Base-by-base conservation (phyloP, 2,888 invertebrate genomes). In the Choreutis nemorana region DNA sequence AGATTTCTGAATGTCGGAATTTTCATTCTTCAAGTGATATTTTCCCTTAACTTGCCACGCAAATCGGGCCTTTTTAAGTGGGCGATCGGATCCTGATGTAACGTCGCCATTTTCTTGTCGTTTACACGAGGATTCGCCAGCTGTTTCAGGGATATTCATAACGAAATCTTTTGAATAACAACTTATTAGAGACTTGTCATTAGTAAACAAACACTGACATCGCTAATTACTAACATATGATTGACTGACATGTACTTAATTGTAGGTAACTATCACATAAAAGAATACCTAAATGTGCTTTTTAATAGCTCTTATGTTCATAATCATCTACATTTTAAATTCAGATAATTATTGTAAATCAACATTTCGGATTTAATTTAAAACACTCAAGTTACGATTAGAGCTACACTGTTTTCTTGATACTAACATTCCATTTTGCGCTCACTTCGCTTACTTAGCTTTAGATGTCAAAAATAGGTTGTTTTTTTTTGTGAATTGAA, bases 11-110 rank as follows among this genome's bases (percentile, higher is more conserved):
- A 32, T 34, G 15, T 55, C 58, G 14, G 50, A 39, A 31, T 45
- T 38, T 35, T 70, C 68, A 38, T 78, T 77, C 62, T 79, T 84
- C 39, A 84, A 57, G 52, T 84, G 83, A 53, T 83, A 80, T 73
- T 83, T 79, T 23, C 85, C 85, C 64, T 85, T 85, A 34, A 86
- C 81, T 75, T 86, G 83, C 85, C 85, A 86, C 31, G 84, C 78
- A 62, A 82, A 85, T 45, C 83, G 73, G 33, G 86, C 86, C 62
- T 86, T 86, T 58, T 85, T 86, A 42, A 83, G 71, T 50, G 85
- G 85, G 62, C 83, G 81, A 47, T 82, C 81, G 32, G 70, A 64
- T 41, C 79, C 79, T 50, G 57, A 53, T 31, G 60, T 53, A 39
- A 56, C 70, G 72, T 73, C 70, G 78, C 80, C 72, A 72, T 75